Percentiles rank a stretch among this genome's conserved stretches.
Evolutionary conservation across 1,140 invertebrate species (phyloP).

Genomic region (Drosophila nikananu): DNA sequence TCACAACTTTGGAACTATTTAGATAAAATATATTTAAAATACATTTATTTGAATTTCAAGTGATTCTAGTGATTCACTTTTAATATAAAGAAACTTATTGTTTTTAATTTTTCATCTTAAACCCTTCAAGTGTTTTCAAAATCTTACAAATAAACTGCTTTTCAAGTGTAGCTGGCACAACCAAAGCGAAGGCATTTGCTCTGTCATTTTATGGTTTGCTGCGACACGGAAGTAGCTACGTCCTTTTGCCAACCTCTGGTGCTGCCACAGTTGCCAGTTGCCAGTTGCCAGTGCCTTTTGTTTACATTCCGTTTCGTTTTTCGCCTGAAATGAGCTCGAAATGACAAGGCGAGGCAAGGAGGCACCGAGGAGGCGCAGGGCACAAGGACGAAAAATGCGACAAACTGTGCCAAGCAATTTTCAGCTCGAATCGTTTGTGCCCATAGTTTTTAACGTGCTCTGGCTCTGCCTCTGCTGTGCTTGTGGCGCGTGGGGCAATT

Average conservation of each 20-base stretch:
- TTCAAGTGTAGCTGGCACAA: conserved; percentile 23
- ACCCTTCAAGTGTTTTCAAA: neutral
- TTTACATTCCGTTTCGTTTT: conserved; percentile 76
- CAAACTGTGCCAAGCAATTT: conserved; percentile 80
- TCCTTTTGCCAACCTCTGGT: conserved; percentile 28
- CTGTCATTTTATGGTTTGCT: conserved; percentile 74
- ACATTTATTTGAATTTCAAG: neutral
- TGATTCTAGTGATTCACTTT: neutral
- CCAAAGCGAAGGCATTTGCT: conserved; percentile 58
- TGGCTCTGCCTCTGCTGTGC: conserved; percentile 1
- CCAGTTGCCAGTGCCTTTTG: conserved; percentile 53
- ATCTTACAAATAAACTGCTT: neutral
- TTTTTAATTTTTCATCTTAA: neutral
- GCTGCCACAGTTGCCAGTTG: conserved; percentile 12
- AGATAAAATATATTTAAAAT: neutral
- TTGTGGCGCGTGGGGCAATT: conserved; percentile 46
- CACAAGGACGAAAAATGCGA: conserved; percentile 58
- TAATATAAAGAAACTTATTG: neutral
- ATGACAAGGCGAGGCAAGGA: conserved; percentile 62
- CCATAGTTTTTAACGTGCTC: conserved; percentile 36
- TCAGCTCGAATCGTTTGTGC: conserved; percentile 75
- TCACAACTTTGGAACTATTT: neutral
- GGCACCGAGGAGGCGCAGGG: conserved; percentile 8
- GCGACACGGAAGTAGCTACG: conserved; percentile 58
- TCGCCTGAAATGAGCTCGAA: conserved; percentile 67